These are phyloP conservation scores for Dolichomitus sp. DNA, from an alignment of 2,888 invertebrate species.

Conservation along the genomic window DNA sequence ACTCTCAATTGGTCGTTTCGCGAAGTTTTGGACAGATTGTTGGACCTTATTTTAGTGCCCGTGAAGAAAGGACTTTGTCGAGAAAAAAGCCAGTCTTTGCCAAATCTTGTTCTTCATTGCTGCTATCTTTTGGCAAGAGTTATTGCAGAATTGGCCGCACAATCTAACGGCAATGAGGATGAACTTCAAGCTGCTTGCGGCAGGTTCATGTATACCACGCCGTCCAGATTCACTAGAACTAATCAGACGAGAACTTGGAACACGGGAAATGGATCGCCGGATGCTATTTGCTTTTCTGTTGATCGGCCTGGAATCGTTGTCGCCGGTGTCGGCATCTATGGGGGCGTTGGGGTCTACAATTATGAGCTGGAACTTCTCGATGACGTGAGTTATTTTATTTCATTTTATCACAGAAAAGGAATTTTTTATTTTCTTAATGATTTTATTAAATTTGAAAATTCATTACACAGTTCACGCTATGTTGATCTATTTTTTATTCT, in stretches of 20 bases:
- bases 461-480: not conserved
- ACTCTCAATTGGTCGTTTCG: slow-evolving; percentile 90
- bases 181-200: slow-evolving; percentile 91
- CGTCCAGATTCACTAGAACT: slow-evolving; percentile 95
- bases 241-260: slow-evolving; percentile 98
- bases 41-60: slow-evolving; percentile 94
- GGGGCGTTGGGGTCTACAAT: slow-evolving; percentile 95
- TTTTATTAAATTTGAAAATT: too few relatives aligned
- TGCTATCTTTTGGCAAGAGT: slow-evolving; percentile 94
- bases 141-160: slow-evolving; percentile 95
- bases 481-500: too few relatives aligned
- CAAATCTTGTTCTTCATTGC: slow-evolving; percentile 89
- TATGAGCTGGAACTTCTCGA: slow-evolving; percentile 96
- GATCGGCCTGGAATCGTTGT: slow-evolving; percentile 96
- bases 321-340: slow-evolving; percentile 96
- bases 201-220: slow-evolving; percentile 94
- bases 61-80: slow-evolving; percentile 89
- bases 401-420: not conserved
- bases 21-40: slow-evolving; percentile 93
- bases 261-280: slow-evolving; percentile 98
- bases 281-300: slow-evolving; percentile 98
- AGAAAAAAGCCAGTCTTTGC: slow-evolving; percentile 87
- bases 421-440: not conserved
- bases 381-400: slow-evolving; percentile 87
- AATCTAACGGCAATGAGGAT: slow-evolving; percentile 92